These are phyloP conservation scores for Gulo gulo DNA, from an alignment of 2,113 vertebrate genomes.

Conservation along the genomic window DNA sequence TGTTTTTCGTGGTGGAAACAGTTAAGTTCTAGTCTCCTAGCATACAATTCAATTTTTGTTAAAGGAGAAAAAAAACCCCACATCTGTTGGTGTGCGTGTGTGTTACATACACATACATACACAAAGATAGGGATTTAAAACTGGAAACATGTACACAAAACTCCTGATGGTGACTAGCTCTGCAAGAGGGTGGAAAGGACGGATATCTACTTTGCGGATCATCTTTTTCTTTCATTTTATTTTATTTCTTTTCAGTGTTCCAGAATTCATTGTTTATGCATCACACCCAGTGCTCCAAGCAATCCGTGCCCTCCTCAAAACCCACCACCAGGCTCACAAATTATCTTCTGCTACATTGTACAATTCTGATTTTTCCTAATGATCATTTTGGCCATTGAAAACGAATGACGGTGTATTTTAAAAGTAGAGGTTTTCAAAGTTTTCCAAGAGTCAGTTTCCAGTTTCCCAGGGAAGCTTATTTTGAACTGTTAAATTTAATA, in stretches of 20 bases:
- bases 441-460: not conserved
- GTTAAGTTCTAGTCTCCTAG: not conserved
- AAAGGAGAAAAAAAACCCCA: not conserved
- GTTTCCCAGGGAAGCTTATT: slow-evolving; percentile 66
- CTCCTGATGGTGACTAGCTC: too few relatives aligned
- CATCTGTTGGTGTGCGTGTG: not conserved
- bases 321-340: not conserved
- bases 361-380: not conserved
- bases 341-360: not conserved
- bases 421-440: not conserved
- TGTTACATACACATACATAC: rapidly evolving
- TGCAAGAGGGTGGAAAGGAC: not conserved
- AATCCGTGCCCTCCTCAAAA: too few relatives aligned
- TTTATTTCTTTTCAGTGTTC: too few relatives aligned
- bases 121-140: not conserved
- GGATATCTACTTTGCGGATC: not conserved
- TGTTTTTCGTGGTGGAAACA: not conserved
- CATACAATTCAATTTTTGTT: not conserved
- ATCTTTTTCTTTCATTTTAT: not conserved
- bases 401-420: not conserved
- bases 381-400: not conserved
- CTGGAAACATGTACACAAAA: not conserved
- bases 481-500: slow-evolving; percentile 56
- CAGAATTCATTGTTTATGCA: too few relatives aligned
- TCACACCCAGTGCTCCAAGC: too few relatives aligned